phyloP scores from a whole-genome alignment of 2,888 invertebrate genomes.

The Ophion ventricosus region DNA sequence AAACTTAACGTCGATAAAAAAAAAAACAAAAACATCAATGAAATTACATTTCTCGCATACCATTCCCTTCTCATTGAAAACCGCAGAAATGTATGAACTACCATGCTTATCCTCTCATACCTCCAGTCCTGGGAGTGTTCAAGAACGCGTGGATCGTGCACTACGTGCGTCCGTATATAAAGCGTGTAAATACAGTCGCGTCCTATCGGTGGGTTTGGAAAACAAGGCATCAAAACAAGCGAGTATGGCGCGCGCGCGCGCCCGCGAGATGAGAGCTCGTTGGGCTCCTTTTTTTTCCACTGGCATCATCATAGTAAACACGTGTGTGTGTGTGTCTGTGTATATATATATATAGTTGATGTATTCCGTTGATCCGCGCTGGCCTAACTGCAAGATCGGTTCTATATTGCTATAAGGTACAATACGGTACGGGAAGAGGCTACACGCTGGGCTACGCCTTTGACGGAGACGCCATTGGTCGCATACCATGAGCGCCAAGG shows the following conservation, averaged over 20 bases:
- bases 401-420: background rate
- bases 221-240: conserved; percentile 63
- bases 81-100: background rate
- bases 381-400: conserved; percentile 20
- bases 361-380: background rate
- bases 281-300: conserved; percentile 9
- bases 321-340: background rate
- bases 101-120: background rate
- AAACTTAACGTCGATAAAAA: background rate
- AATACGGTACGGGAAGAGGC: conserved; percentile 47
- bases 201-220: conserved; percentile 13
- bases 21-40: background rate
- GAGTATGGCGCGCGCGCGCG: conserved; percentile 8
- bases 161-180: background rate
- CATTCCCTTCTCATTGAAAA: background rate
- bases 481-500: conserved; percentile 80
- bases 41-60: background rate
- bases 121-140: background rate
- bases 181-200: background rate
- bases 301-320: conserved; percentile 38
- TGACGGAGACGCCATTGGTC: conserved; percentile 77
- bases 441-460: conserved; percentile 76
- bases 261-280: background rate
- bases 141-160: background rate
- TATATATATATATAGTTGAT: conserved; percentile 23